Base-by-base conservation (phyloP, 1,140 invertebrate species). In the Drosophila nannoptera region DNA sequence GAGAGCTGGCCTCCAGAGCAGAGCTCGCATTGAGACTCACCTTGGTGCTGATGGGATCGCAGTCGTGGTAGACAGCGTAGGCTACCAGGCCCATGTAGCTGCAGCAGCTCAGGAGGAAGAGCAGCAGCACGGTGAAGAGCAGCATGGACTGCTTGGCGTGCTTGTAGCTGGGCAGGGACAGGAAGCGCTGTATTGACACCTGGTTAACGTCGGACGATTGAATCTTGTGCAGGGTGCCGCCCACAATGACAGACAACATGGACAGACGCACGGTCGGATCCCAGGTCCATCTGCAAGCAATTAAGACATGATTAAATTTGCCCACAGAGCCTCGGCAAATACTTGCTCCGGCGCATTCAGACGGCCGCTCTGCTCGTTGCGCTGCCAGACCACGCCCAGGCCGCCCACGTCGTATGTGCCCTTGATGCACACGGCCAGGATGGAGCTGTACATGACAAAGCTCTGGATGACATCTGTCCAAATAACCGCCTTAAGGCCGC, bases 391-490 rank as follows among this genome's bases (percentile, higher is more conserved):
- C 3, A 93, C 91, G 0, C 88, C 90, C 7, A 96, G 88, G 4
- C 97, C 97, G 9, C 96, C 97, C 4, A 95, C 91, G 68, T 97
- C 94, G 0, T 92, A 75, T 0, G 95, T 95, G 1, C 96, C 97
- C 88, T 96, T 96, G 5, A 97, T 90, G 1, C 94, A 90, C 3
- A 98, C 93, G 9, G 95, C 90, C 4, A 97, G 83, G 90, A 98
- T 94, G 0, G 96, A 94, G 0, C 93, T 93, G 54, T 95, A 94
- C 94, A 98, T 97, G 0, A 97, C 92, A 4, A 95, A 91, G 11
- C 93, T 92, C 90, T 98, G 97, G 73, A 98, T 94, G 7, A 96
- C 94, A 90, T 98, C 97, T 0, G 97, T 97, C 96, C 95, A 97
- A 59, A 98, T 94, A 0, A 98, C 97, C 3, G 97, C 97, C 90